Percentiles rank a stretch among this genome's conserved stretches.
Evolutionary conservation across 30 jellyfish, hydroid and myxozoan species (phyloP).

Genomic region (Sanderia malayensis): DNA sequence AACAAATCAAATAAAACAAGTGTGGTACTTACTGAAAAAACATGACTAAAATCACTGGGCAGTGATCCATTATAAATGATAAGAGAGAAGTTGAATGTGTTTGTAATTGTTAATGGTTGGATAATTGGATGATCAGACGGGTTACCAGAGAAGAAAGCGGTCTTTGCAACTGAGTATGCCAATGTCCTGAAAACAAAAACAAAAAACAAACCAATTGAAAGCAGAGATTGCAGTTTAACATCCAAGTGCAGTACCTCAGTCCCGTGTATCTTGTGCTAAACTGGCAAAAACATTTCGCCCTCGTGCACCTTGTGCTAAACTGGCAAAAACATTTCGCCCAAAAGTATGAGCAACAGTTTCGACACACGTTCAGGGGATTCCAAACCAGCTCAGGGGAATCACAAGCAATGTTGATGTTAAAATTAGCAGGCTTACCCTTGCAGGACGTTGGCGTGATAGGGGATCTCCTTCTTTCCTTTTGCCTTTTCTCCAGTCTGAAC

Average conservation of each 20-base stretch:
- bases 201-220: neutral
- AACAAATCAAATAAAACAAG: too few species aligned
- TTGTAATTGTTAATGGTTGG: conserved; percentile 88
- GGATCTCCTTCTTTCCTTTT: conserved; percentile 69
- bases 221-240: too few species aligned
- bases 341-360: too few species aligned
- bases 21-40: conserved; percentile 87
- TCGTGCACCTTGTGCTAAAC: too few species aligned
- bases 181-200: conserved; percentile 57
- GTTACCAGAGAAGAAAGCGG: conserved; percentile 84
- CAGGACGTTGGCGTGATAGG: conserved; percentile 81
- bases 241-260: too few species aligned
- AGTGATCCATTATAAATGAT: conserved; percentile 87
- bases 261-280: too few species aligned
- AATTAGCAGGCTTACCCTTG: conserved; percentile 97
- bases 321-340: too few species aligned
- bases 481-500: conserved; percentile 78
- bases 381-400: too few species aligned
- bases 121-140: conserved; percentile 50
- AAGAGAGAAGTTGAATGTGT: conserved; percentile 83
- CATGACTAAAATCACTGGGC: conserved; percentile 66
- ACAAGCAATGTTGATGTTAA: too few species aligned
- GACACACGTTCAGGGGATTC: too few species aligned
- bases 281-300: too few species aligned
- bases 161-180: conserved; percentile 93